These are phyloP conservation scores for Lucilia cuprina DNA, from an alignment of 1,140 invertebrate genomes.

Conservation along the genomic window DNA sequence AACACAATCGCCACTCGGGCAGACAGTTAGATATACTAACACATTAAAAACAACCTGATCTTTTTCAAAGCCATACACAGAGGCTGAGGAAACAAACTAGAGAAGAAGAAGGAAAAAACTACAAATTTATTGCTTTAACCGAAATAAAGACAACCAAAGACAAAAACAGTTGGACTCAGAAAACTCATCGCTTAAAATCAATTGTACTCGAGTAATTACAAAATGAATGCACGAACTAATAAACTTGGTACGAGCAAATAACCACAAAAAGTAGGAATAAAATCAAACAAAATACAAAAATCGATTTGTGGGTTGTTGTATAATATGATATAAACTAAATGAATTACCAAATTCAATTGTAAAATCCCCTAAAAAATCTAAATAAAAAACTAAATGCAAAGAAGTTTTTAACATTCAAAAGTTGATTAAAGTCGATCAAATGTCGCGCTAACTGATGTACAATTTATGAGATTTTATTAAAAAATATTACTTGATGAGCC, in stretches of 20 bases:
- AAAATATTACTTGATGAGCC: no score
- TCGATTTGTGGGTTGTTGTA: slow-evolving; percentile 21
- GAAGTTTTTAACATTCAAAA: no score
- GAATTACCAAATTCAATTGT: slow-evolving; percentile 21
- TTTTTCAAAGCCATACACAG: not conserved
- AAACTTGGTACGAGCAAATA: slow-evolving; percentile 29
- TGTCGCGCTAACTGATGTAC: no score
- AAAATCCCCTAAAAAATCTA: not conserved
- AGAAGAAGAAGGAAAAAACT: not conserved
- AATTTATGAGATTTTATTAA: no score
- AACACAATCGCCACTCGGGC: not conserved
- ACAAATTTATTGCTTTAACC: slow-evolving; percentile 25
- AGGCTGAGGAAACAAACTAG: not conserved
- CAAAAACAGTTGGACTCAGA: not conserved
- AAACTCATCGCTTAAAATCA: slow-evolving; percentile 30
- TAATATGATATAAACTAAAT: slow-evolving; percentile 8
- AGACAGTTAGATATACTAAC: slow-evolving; percentile 16
- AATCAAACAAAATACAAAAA: not conserved
- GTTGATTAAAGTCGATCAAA: no score
- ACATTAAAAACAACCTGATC: slow-evolving; percentile 6
- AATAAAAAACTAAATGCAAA: not conserved
- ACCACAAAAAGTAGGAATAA: not conserved
- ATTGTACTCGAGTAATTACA: slow-evolving; percentile 39
- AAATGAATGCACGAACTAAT: slow-evolving; percentile 43
- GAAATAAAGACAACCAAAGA: not conserved